Conservation (phyloP, 2,113 vertebrate species). For the Uria aalge region DNA sequence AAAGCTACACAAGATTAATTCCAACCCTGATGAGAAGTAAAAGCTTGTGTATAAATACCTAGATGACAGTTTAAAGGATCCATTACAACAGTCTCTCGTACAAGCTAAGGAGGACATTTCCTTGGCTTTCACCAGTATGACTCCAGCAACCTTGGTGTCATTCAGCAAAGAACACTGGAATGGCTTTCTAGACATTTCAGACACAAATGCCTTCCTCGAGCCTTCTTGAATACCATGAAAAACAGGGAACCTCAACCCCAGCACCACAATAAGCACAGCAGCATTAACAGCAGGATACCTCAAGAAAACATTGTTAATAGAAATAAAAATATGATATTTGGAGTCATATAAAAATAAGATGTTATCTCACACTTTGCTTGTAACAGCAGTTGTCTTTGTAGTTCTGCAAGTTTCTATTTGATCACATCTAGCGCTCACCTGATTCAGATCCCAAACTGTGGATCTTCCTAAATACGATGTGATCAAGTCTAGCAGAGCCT, state of each 20-base stretch:
- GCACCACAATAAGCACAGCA: neutral
- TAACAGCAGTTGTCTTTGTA: neutral
- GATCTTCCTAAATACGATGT: rapidly evolving
- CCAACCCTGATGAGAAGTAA: neutral
- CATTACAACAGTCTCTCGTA: neutral
- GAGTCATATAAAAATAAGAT: neutral
- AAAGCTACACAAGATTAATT: neutral
- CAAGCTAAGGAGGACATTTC: neutral
- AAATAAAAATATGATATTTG: neutral
- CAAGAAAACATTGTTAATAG: neutral
- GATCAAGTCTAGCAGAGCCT: neutral
- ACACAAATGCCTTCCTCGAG: neutral
- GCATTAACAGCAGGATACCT: neutral
- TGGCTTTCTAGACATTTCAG: neutral
- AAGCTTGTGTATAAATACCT: neutral
- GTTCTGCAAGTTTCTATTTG: neutral
- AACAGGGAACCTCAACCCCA: neutral
- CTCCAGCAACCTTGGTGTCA: neutral
- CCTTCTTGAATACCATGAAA: neutral
- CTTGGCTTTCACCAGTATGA: neutral
- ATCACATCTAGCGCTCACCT: rapidly evolving
- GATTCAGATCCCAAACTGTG: neutral
- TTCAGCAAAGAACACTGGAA: neutral
- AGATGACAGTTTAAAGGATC: neutral
- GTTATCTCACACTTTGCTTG: rapidly evolving